Evolutionary conservation across 2,113 vertebrate species (phyloP).

Genomic region (Sylvietta virens): DNA sequence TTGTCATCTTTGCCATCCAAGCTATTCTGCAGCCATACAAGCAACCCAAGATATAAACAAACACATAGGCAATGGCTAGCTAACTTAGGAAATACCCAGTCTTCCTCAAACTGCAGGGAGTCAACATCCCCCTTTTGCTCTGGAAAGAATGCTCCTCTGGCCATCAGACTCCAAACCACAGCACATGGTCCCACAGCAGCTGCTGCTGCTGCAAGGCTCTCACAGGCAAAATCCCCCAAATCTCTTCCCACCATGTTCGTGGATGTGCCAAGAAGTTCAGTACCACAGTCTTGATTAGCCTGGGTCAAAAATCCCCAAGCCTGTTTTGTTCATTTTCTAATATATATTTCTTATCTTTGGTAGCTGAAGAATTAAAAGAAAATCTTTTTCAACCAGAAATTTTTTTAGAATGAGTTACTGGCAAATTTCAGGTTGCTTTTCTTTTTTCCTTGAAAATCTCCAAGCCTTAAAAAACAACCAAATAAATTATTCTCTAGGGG

Average conservation of each 20-base stretch:
- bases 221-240: neutral
- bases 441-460: neutral
- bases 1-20: neutral
- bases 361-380: neutral
- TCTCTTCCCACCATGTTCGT: neutral
- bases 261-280: neutral
- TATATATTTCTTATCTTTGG: neutral
- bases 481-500: neutral
- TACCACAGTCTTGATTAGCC: neutral
- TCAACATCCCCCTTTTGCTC: conserved; percentile 8
- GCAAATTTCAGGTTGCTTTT: neutral
- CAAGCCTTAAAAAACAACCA: neutral
- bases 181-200: conserved; percentile 4
- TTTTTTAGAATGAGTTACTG: neutral
- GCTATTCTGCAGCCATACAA: neutral
- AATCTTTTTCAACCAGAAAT: neutral
- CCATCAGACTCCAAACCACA: neutral
- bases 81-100: conserved; percentile 45
- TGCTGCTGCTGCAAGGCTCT: neutral
- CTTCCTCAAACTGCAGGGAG: conserved; percentile 42
- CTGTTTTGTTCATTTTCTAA: neutral
- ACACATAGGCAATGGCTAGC: neutral
- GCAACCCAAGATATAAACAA: neutral
- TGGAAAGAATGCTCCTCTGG: neutral
- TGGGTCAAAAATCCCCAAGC: neutral